phyloP scores from a whole-genome alignment of 2,797 vertebrate genomes.

The Tamandua tetradactyla region DNA sequence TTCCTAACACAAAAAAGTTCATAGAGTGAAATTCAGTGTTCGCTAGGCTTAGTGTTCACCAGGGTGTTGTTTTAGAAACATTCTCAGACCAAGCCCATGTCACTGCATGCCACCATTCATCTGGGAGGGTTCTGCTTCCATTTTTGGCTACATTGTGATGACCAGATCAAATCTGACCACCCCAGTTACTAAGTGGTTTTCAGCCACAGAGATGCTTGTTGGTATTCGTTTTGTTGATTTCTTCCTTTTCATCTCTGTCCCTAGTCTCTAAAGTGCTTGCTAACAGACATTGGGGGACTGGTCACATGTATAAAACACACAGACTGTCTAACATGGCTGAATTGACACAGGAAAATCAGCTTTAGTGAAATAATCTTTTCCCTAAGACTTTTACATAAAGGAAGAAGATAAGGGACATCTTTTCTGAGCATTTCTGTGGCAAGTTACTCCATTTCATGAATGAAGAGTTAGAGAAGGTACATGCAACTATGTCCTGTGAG shows the following conservation, averaged over 20 bases:
- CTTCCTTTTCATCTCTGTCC: neutral
- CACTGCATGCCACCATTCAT: neutral
- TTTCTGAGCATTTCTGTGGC: neutral
- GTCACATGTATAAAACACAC: neutral
- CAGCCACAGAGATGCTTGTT: neutral
- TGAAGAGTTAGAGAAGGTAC: neutral
- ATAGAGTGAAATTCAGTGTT: neutral
- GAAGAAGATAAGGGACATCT: neutral
- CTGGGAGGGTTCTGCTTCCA: neutral
- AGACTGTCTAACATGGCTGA: neutral
- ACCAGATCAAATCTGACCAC: neutral
- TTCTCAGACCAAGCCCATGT: neutral
- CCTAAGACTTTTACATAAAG: neutral
- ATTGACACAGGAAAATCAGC: neutral
- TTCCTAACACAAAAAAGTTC: neutral
- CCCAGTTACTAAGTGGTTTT: neutral
- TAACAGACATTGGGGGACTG: neutral
- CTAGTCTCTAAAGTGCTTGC: neutral
- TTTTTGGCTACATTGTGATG: neutral
- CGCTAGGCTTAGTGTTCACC: neutral
- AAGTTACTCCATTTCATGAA: neutral
- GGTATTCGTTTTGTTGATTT: neutral
- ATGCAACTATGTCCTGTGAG: neutral
- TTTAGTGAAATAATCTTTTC: neutral
- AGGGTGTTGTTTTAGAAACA: neutral